Evolutionary conservation across 1,140 invertebrate genomes (phyloP).

Genomic region (Apis dorsata): DNA sequence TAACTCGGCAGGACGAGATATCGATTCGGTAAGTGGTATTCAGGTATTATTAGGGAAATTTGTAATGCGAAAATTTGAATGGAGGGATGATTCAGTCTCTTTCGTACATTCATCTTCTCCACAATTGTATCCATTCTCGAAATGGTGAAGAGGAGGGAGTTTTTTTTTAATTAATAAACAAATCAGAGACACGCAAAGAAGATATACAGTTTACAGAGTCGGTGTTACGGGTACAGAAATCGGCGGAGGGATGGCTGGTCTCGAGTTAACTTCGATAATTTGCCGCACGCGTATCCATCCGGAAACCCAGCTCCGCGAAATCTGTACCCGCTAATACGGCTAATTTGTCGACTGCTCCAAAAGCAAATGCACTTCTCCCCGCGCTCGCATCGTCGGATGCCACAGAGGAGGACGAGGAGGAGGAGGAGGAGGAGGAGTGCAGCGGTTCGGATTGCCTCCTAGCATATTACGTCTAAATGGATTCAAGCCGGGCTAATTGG

Average conservation of each 20-base stretch:
- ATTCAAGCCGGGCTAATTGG: constrained; percentile 66
- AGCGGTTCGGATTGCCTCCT: constrained; percentile 52
- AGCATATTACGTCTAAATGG: constrained; percentile 71
- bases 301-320: constrained; percentile 57
- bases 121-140: no score
- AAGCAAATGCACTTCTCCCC: constrained; percentile 63
- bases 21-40: no score
- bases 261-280: constrained; percentile 64
- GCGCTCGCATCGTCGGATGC: constrained; percentile 39
- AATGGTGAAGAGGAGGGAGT: no score
- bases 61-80: no score
- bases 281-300: constrained; percentile 50
- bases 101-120: no score
- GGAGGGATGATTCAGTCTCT: no score
- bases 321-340: constrained; percentile 64
- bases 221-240: not conserved
- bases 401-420: constrained; percentile 19
- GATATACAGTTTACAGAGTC: not conserved
- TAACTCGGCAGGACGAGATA: no score
- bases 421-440: constrained; percentile 12
- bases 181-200: no score
- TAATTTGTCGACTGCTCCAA: constrained; percentile 70
- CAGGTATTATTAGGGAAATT: no score
- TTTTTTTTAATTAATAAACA: no score
- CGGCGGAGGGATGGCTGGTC: constrained; percentile 26